Percentiles rank a stretch among this genome's conserved stretches.
These are phyloP conservation scores for Carassius gibelio DNA, from an alignment of 2,113 vertebrate genomes.

Conservation along the genomic window DNA sequence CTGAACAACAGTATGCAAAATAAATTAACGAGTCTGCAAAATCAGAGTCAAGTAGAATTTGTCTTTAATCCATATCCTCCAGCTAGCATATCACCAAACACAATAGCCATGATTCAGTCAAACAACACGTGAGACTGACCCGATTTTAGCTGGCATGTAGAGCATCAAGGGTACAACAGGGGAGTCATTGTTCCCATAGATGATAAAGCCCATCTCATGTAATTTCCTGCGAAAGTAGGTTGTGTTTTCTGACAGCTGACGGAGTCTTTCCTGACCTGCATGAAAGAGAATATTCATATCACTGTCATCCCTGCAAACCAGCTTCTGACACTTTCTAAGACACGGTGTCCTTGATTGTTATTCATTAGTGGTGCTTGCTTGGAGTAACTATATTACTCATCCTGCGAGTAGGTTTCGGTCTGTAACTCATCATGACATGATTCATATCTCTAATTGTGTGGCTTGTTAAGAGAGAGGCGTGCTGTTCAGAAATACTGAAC, in stretches of 20 bases:
- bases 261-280: slow-evolving; percentile 83
- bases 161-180: slow-evolving; percentile 96
- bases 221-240: slow-evolving; percentile 90
- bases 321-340: not conserved
- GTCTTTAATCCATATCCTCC: not conserved
- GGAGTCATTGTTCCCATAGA: slow-evolving; percentile 94
- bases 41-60: not conserved
- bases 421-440: not conserved
- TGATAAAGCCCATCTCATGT: slow-evolving; percentile 91
- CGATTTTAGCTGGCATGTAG: slow-evolving; percentile 98
- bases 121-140: slow-evolving; percentile 70
- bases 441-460: not conserved
- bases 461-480: not conserved
- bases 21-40: not conserved
- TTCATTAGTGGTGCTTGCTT: not conserved
- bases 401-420: not conserved
- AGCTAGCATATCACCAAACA: not conserved
- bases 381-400: not conserved
- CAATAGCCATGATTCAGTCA: not conserved
- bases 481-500: not conserved
- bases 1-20: slow-evolving; percentile 65
- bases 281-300: not conserved
- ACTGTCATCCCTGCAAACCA: not conserved
- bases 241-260: slow-evolving; percentile 89
- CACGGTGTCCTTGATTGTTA: not conserved